phyloP scores from a whole-genome alignment of 2,113 vertebrate genomes.

The Cisticola juncidis region DNA sequence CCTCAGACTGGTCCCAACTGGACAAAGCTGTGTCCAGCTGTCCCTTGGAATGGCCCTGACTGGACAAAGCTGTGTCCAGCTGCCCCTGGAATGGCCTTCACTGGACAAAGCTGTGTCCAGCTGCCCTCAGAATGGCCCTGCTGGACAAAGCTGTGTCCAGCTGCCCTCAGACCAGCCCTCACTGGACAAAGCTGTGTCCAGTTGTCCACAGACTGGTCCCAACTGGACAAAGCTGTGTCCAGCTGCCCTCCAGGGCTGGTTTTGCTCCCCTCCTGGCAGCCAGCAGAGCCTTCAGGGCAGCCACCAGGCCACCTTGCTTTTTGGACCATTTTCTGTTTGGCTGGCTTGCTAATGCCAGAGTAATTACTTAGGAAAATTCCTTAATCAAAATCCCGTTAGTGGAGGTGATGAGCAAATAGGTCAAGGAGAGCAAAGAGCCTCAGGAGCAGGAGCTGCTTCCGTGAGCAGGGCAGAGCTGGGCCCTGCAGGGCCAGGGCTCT shows the following conservation, averaged over 20 bases:
- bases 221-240: background rate
- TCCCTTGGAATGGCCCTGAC: too few relatives aligned
- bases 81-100: too few relatives aligned
- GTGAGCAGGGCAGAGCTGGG: background rate
- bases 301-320: background rate
- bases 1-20: too few relatives aligned
- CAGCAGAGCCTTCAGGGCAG: background rate
- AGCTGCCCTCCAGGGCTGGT: background rate
- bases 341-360: background rate
- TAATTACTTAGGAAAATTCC: slow-evolving; percentile 65
- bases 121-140: too few relatives aligned
- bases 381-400: slow-evolving; percentile 38
- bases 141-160: background rate
- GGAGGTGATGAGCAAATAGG: slow-evolving; percentile 52
- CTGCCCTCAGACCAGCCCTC: background rate
- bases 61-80: too few relatives aligned
- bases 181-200: background rate
- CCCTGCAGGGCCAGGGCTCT: background rate
- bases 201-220: background rate
- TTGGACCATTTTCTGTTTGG: slow-evolving; percentile 29
- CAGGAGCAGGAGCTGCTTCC: background rate
- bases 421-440: slow-evolving; percentile 42
- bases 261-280: background rate
- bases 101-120: too few relatives aligned
- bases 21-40: too few relatives aligned